Base-by-base conservation (phyloP, 2,797 vertebrate genomes). In the Catostomus latipinnis region DNA sequence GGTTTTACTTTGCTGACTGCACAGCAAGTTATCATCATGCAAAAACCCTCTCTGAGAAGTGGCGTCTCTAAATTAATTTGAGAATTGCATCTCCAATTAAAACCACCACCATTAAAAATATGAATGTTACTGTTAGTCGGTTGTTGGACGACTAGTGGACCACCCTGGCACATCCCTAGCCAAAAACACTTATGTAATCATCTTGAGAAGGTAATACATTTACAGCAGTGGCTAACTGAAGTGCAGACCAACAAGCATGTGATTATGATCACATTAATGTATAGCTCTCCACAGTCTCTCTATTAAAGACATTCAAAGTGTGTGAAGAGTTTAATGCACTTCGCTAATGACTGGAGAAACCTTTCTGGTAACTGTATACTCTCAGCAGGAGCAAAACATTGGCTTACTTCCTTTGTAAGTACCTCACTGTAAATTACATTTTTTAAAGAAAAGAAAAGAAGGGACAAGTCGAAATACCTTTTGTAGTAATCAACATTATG, bases 251-350 rank as follows among this genome's bases (percentile, higher is more conserved):
- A 61, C 34, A 46, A 61, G 61, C 74, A 78, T 87, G 74, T 70
- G 71, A 83, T 83, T 60, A 78, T 78, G 52, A 81, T 81, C 52
- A 49, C 62, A 62, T 66, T 78, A 74, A 69, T 79, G 50, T 49
- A 53, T 74, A 81, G 67, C 73, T 58, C 18, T 57, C 69, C 46
- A 66, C 34, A 65, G 62, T 10, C 54, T 60, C 11, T 52, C 52
- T 60, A 78, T 66, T 54, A 78, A 43, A 52, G 60, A 63, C 49
- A 45, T 70, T 53, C 11, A 73, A 52, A 78, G 63, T 56, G 61
- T 57, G 53, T 67, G 43, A 11, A 67, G 45, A 56, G 63, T 45
- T 76, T 66, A 67, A 75, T 67, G 74, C 8, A 67, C 62, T 48
- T 52, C 74, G 46, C 52, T 16, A 49, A 45, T 65, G 74, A 67